A percentile compares a stretch with the other conserved stretches of the same genome.
Conservation (phyloP, 1,140 invertebrate genomes). For the Physella acuta region DNA sequence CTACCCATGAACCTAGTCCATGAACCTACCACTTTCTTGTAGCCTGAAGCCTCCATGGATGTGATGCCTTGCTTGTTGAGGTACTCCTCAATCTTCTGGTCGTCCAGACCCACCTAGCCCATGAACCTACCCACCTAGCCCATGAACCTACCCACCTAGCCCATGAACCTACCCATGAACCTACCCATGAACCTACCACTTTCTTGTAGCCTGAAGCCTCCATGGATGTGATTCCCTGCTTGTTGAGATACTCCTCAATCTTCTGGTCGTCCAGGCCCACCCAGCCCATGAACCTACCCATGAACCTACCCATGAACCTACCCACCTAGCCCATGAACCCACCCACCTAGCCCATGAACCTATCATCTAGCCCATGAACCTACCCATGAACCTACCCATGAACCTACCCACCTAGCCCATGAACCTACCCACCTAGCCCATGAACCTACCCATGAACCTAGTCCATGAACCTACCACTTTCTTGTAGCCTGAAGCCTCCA, state of each 20-base stretch:
- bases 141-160: too few relatives aligned
- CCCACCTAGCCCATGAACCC: too few relatives aligned
- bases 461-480: slow-evolving; percentile 57
- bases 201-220: slow-evolving; percentile 63
- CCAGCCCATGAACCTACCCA: slow-evolving; percentile 91
- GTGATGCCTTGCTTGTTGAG: slow-evolving; percentile 88
- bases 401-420: too few relatives aligned
- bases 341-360: too few relatives aligned
- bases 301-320: too few relatives aligned
- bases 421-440: too few relatives aligned
- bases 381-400: too few relatives aligned
- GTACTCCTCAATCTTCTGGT: slow-evolving; percentile 98
- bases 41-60: slow-evolving; percentile 65
- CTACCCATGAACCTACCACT: slow-evolving; percentile 53
- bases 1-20: too few relatives aligned
- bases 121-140: too few relatives aligned
- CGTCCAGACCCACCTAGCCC: slow-evolving; percentile 96
- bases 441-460: too few relatives aligned
- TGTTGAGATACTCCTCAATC: slow-evolving; percentile 97
- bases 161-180: too few relatives aligned
- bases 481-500: slow-evolving; percentile 63
- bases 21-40: slow-evolving; percentile 58
- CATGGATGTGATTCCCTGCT: slow-evolving; percentile 78
- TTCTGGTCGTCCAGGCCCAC: slow-evolving; percentile 97
- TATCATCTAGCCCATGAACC: too few relatives aligned